Base-by-base conservation (phyloP, 2,888 invertebrate genomes). In the Drosophila subsilvestris region DNA sequence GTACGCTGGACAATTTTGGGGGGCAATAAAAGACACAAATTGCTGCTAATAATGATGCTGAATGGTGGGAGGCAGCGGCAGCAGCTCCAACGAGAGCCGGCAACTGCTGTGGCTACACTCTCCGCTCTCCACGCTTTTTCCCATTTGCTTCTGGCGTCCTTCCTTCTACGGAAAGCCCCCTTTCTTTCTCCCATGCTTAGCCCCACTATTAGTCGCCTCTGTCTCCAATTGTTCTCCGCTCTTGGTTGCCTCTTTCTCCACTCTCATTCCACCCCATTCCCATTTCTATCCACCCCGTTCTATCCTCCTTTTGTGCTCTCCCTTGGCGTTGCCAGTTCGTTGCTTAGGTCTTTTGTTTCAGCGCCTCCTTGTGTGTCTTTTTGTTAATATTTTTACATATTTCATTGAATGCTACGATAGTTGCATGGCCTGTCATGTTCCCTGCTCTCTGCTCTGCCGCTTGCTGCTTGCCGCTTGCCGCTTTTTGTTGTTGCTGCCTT, bases 391-490 rank as follows among this genome's bases (percentile, higher is more conserved):
- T 84, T 37, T 85, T 82, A 82, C 86, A 85, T 87, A 83, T 79
- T 67, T 73, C 68, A 68, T 62, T 80, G 74, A 70, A 74, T 59
- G 79, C 69, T 74, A 67, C 78, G 69, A 70, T 82, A 77, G 80
- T 80, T 82, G 80, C 80, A 85, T 85, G 87, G 37, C 88, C 78
- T 85, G 86, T 85, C 88, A 85, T 85, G 87, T 85, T 87, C 80
- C 83, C 70, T 70, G 77, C 77, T 76, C 68, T 72, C 85, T 80
- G 84, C 86, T 81, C 82, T 80, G n/a, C n/a, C n/a, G n/a, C n/a
- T n/a, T n/a, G n/a, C 78, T 84, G 82, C 83, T 80, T 84, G 14
- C 37, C 14, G 37, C 86, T 82, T 80, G 72, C 57, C 43, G 48
- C 29, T 48, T 44, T 20, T 45, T 37, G 37, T 66, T 43, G 56